These are phyloP conservation scores for Diphyllodes magnificus DNA, from an alignment of 2,113 vertebrate species.

Conservation along the genomic window DNA sequence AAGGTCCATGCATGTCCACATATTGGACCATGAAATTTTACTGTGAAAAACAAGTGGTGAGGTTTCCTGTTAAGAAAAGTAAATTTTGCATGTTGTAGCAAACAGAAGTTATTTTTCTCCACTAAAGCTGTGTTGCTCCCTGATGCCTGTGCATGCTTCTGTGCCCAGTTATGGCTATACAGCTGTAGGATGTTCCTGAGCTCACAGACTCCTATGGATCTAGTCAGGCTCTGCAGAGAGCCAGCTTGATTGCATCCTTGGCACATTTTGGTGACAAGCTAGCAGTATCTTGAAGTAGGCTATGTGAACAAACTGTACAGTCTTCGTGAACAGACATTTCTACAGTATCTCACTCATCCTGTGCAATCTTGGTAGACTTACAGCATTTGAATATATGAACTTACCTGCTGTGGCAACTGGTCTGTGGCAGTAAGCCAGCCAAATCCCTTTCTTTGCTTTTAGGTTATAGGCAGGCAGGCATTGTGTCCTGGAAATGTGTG, in stretches of 20 bases:
- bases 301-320: background rate
- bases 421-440: background rate
- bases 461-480: background rate
- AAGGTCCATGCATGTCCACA: accelerated
- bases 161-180: background rate
- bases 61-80: background rate
- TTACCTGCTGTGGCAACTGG: background rate
- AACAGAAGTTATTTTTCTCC: background rate
- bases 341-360: background rate
- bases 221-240: background rate
- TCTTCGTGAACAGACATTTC: background rate
- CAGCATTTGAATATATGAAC: background rate
- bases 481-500: background rate
- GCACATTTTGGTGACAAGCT: background rate
- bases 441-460: background rate
- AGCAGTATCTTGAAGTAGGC: background rate
- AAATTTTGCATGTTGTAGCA: background rate
- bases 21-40: background rate
- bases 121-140: background rate
- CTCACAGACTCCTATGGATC: background rate
- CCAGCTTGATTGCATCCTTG: background rate
- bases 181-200: background rate
- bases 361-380: background rate
- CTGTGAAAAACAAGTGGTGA: background rate
- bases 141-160: background rate